Base-by-base conservation (phyloP, 1,140 invertebrate species). In the Ostrea denselamellosa region DNA sequence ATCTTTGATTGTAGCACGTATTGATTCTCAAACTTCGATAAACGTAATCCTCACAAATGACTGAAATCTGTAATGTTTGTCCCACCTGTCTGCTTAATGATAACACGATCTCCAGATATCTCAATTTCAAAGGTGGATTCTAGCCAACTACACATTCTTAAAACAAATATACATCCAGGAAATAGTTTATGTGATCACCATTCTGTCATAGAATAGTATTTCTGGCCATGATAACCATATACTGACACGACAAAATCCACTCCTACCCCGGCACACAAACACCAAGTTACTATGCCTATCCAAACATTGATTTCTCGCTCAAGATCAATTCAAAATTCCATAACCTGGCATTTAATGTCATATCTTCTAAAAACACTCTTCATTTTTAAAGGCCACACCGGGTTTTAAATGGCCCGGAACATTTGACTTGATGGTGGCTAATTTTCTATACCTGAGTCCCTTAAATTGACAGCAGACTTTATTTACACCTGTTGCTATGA, bases 401-500 rank as follows among this genome's bases (percentile, higher is more conserved):
- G 68, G 68, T 25, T 62, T 71, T 71, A 71, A 71, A 71, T 25
- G 68, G 14, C 22, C 28, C 25, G 68, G 68, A 71, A 71, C 68
- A 28, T 14, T 71, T 8, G n/a, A 22, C 22, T n/a, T n/a, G 17
- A 3, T 14, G 28, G 22, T 71, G 2, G 25, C 14, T 44, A 44
- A 44, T 44, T 44, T 14, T 2, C 68, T 62, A 7, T 62, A 71
- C 68, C 68, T 71, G 34, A 44, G 22, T 71, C 28, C 28, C 28
- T 44, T 44, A 44, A 44, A 2, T 44, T 28, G 68, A 62, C 56
- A 62, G 56, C 17, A 19, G 17, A 62, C 12, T 28, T 34, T 71
- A 71, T 71, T 71, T 71, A 71, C 68, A 71, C 68, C 68, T 71
- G 68, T 71, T 71, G 68, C 68, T 71, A 71, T 34, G 68, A 71